Evolutionary conservation across 2,797 vertebrate genomes (phyloP).

Genomic region (Dryobates pubescens): DNA sequence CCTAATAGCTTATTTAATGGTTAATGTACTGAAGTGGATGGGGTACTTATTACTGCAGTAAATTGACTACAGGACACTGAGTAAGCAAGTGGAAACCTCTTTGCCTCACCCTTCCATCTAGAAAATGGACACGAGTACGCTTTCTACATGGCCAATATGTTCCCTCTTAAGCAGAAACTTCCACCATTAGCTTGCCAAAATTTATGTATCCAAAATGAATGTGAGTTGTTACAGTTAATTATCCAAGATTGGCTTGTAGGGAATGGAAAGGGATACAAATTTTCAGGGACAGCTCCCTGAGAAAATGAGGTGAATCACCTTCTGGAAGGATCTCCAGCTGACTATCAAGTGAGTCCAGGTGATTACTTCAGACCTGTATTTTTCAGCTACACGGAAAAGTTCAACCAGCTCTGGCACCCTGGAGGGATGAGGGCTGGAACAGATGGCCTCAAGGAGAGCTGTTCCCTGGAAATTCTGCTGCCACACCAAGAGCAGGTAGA

Average conservation of each 20-base stretch:
- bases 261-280: background rate
- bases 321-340: background rate
- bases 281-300: background rate
- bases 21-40: background rate
- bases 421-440: background rate
- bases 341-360: background rate
- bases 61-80: background rate
- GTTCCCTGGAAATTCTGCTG: background rate
- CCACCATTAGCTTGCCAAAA: background rate
- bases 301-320: background rate
- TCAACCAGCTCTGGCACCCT: background rate
- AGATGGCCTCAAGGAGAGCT: background rate
- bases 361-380: background rate
- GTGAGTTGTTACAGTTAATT: background rate
- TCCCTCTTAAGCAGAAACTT: background rate
- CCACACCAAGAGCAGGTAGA: background rate
- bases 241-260: background rate
- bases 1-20: background rate
- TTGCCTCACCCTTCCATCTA: background rate
- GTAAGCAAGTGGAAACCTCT: background rate
- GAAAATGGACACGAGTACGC: background rate
- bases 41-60: background rate
- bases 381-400: background rate
- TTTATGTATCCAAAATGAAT: fast-evolving
- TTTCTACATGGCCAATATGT: fast-evolving